Evolutionary conservation across 2,113 vertebrate species (phyloP), one percentile per base, ranked within the genome.

Genomic region (Pygathrix nemaeus): DNA sequence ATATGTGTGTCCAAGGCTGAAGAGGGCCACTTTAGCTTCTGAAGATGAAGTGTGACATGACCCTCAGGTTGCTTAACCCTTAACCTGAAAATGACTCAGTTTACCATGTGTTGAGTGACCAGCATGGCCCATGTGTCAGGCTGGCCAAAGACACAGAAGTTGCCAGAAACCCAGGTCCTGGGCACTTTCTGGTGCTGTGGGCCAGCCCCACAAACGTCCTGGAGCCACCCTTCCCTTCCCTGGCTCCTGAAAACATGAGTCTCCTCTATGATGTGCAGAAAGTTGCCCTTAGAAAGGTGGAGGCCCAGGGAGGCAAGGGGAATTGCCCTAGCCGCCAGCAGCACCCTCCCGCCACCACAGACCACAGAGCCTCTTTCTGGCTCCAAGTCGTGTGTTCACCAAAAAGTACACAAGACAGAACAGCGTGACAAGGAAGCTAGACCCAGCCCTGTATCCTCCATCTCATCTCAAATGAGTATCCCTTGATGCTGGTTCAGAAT

Each of bases 241-340:
- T 2, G 8, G 21, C 72, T 70, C 35, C 59, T 25, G 59, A 83
- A 48, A 89, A 23, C 17, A 32, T 16, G 38, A 9, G 14, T 43
- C 16, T n/a, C 61, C 40, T 72, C 70, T 43, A 14, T 1, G 9
- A 45, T 35, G 45, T 32, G 12, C 45, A 40, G 66, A 88, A 66
- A 64, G 93, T 32, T 82, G 83, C 84, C 89, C 68, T 94, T 83
- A 81, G 70, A 83, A 78, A 75, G 18, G 14, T 80, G 16, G 96
- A 97, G 96, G 88, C 93, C 93, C 91, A 57, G 32, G 80, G 91
- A 94, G 83, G 93, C 86, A n/a, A 78, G 88, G 96, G 96, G 97
- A 97, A 96, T 95, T 97, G 95, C 97, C 98, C 91, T 32, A 88
- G 96, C 91, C 27, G 3, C 55, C 57, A 40, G 38, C 68, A 35